Evolutionary conservation across 2,113 vertebrate species (phyloP).

Genomic region (Lamprotornis superbus): DNA sequence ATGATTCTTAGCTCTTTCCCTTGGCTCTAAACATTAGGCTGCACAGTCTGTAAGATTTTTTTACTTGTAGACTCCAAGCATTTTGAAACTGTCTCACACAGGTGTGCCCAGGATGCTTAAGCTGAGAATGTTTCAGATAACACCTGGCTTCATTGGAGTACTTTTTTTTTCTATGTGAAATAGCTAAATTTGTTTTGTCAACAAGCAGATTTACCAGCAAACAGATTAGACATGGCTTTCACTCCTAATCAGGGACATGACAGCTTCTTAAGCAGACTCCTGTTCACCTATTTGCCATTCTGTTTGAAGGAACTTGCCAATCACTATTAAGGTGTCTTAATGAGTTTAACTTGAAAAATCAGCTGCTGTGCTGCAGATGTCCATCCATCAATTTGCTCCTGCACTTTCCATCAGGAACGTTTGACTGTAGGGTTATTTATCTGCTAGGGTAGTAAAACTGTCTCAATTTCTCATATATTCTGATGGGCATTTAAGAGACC

Average conservation of each 20-base stretch:
- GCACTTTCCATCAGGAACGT: background rate
- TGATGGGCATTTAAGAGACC: constrained; percentile 24
- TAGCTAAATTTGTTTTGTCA: constrained; percentile 28
- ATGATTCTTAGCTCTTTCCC: background rate
- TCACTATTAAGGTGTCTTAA: constrained; percentile 44
- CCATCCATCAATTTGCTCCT: constrained; percentile 7
- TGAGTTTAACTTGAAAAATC: constrained; percentile 27
- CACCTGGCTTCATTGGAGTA: background rate
- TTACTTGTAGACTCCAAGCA: background rate
- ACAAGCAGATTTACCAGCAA: constrained; percentile 35
- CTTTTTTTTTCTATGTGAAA: background rate
- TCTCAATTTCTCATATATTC: constrained; percentile 1
- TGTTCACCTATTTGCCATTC: background rate
- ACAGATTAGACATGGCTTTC: constrained; percentile 48
- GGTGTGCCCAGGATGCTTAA: background rate
- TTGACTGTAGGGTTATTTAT: constrained; percentile 43
- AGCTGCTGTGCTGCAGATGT: background rate
- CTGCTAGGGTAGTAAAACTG: constrained; percentile 23
- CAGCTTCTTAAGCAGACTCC: constrained; percentile 11
- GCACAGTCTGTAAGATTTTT: background rate
- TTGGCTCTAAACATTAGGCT: background rate
- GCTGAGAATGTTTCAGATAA: background rate
- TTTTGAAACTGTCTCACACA: background rate
- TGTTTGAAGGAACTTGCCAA: constrained; percentile 27
- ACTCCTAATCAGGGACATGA: constrained; percentile 4